Percentiles rank a stretch among this genome's conserved stretches.
Evolutionary conservation across 64 coral and sea anemone species (phyloP).

Genomic region (Stichodactyla helianthus): DNA sequence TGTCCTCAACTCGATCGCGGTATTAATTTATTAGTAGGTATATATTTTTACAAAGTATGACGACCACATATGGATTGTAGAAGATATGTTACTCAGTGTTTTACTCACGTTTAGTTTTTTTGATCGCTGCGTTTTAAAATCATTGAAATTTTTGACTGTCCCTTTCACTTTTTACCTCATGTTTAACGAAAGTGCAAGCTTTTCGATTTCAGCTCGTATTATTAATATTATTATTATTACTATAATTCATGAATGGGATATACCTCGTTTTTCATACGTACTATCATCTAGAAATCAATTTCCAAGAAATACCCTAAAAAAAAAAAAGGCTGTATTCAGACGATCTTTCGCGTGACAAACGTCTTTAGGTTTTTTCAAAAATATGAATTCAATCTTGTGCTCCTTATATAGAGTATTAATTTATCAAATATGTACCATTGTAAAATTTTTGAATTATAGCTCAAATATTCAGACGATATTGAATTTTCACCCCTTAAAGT

Average conservation of each 20-base stretch:
- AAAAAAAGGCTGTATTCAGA: slow-evolving; percentile 13
- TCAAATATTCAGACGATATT: slow-evolving; percentile 71
- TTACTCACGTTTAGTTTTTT: slow-evolving; percentile 46
- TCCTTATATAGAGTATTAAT: slow-evolving; percentile 89
- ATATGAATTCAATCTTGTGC: slow-evolving; percentile 71
- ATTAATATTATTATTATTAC: slow-evolving; percentile 14
- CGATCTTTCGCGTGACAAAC: slow-evolving; percentile 14
- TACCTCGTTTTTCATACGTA: slow-evolving; percentile 28
- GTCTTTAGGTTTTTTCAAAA: slow-evolving; percentile 22
- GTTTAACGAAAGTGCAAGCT: slow-evolving; percentile 18
- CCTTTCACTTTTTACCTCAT: slow-evolving; percentile 26
- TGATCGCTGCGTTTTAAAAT: slow-evolving; percentile 5
- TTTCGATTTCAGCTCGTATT: slow-evolving; percentile 25
- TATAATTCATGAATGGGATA: slow-evolving; percentile 29
- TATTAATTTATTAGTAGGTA: slow-evolving; percentile 64
- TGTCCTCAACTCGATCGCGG: slow-evolving; percentile 40
- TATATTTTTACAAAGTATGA: slow-evolving; percentile 52
- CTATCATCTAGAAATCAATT: slow-evolving; percentile 10
- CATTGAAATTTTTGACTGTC: slow-evolving; percentile 15
- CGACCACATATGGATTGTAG: slow-evolving; percentile 51
- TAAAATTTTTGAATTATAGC: slow-evolving; percentile 99
- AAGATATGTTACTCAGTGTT: slow-evolving; percentile 20
- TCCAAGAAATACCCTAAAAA: slow-evolving; percentile 9
- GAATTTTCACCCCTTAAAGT: slow-evolving; percentile 98
- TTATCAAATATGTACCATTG: slow-evolving; percentile 99